Conservation (phyloP, 2,888 invertebrate genomes). For the Xestia ashworthii region DNA sequence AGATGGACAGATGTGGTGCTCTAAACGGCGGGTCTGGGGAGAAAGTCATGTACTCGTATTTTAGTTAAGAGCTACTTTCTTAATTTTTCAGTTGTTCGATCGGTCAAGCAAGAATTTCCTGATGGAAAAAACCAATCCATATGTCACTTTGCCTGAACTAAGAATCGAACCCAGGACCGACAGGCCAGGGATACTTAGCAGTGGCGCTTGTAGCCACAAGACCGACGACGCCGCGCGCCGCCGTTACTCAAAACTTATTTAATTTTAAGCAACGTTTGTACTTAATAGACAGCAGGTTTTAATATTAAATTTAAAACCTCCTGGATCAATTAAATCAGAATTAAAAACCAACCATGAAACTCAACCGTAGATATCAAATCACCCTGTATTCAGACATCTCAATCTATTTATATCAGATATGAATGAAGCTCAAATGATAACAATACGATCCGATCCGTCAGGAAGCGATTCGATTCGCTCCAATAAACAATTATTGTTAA, state of each 20-base stretch:
- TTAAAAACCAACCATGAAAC: neutral
- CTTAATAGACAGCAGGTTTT: neutral
- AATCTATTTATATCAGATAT: neutral
- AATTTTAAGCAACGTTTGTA: neutral
- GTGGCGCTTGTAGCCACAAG: neutral
- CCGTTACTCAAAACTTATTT: neutral
- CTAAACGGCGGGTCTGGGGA: slow-evolving; percentile 91
- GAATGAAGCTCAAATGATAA: slow-evolving; percentile 12
- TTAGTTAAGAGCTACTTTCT: neutral
- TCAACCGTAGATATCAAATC: neutral
- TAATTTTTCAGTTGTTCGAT: neutral
- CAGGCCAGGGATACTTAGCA: neutral
- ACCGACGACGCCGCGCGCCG: no score
- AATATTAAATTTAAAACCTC: neutral
- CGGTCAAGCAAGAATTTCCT: neutral
- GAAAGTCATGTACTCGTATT: neutral
- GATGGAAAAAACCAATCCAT: neutral
- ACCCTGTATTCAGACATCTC: neutral
- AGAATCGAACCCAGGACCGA: neutral
- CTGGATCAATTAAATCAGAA: neutral
- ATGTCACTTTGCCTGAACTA: neutral
- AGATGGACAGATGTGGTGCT: slow-evolving; percentile 89
- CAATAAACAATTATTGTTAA: slow-evolving; percentile 35
- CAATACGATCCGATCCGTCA: neutral
- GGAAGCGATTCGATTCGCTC: slow-evolving; percentile 32